A percentile compares a stretch with the other conserved stretches of the same genome.
Conservation (phyloP, 2,797 vertebrate genomes). For the Tapirus indicus region DNA sequence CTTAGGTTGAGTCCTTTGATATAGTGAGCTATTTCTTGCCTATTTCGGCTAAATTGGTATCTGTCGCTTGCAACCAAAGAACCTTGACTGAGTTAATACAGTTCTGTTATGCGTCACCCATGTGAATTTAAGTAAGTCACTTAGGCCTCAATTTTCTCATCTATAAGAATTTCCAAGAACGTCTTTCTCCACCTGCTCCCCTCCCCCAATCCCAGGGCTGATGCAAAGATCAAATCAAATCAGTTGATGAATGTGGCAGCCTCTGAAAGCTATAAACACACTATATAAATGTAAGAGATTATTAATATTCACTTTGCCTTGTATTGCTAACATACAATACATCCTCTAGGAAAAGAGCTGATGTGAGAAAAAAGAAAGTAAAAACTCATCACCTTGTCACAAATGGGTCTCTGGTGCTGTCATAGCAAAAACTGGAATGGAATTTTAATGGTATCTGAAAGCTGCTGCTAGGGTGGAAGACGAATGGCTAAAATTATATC, state of each 20-base stretch:
- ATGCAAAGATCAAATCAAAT: slow-evolving; percentile 54
- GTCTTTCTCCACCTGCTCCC: not conserved
- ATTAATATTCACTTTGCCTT: slow-evolving; percentile 65
- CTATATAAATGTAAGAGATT: not conserved
- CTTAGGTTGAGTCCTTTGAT: not conserved
- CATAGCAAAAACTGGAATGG: slow-evolving; percentile 48
- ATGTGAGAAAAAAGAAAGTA: slow-evolving; percentile 39
- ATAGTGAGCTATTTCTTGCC: not conserved
- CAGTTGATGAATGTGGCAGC: not conserved
- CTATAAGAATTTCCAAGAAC: not conserved
- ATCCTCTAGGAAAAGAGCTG: slow-evolving; percentile 63
- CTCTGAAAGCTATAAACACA: not conserved
- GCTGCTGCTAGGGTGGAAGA: slow-evolving; percentile 33
- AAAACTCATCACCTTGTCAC: not conserved
- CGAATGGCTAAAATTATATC: slow-evolving; percentile 56
- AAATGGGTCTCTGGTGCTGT: slow-evolving; percentile 58
- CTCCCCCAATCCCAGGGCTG: not conserved
- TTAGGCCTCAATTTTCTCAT: slow-evolving; percentile 24
- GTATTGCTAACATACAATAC: not conserved
- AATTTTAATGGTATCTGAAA: slow-evolving; percentile 63
- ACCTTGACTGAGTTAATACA: not conserved
- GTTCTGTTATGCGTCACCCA: not conserved
- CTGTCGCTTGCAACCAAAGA: not conserved
- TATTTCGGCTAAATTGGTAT: not conserved
- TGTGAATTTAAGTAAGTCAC: not conserved